A percentile compares a stretch with the other conserved stretches of the same genome.
Evolutionary conservation across 2,888 invertebrate species (phyloP).

Genomic region (Melieria omissa): DNA sequence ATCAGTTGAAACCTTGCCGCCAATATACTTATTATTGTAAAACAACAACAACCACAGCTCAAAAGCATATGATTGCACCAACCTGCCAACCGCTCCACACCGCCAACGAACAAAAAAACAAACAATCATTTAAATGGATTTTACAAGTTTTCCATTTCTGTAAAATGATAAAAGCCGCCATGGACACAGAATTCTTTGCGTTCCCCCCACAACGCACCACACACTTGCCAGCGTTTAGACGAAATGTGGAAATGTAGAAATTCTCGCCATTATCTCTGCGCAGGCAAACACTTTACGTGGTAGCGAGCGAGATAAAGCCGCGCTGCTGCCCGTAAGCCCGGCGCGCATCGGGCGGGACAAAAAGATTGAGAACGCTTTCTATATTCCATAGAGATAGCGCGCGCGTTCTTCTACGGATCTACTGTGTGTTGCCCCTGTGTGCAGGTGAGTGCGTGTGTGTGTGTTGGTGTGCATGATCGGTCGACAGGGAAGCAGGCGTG

Average conservation of each 20-base stretch:
- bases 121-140: conserved; percentile 42
- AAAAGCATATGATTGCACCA: too few species aligned
- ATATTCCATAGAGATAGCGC: conserved; percentile 25
- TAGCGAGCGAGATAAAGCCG: too few species aligned
- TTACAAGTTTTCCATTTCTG: conserved; percentile 38
- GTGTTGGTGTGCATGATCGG: conserved; percentile 13
- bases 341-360: too few species aligned
- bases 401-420: too few species aligned
- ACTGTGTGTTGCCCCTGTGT: conserved; percentile 3
- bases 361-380: conserved; percentile 1
- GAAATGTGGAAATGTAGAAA: too few species aligned
- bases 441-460: conserved; percentile 8
- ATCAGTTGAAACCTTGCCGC: neutral
- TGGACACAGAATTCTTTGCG: neutral
- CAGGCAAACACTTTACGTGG: too few species aligned
- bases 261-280: too few species aligned
- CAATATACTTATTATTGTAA: conserved; percentile 3
- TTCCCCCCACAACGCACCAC: too few species aligned
- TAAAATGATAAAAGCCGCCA: conserved; percentile 41
- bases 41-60: conserved; percentile 9
- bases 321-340: too few species aligned
- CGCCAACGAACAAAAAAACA: conserved; percentile 20
- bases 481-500: conserved; percentile 20
- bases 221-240: too few species aligned
- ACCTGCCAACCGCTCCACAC: neutral